Base-by-base conservation (phyloP, 1,140 invertebrate species). In the Harpegnathos saltator region DNA sequence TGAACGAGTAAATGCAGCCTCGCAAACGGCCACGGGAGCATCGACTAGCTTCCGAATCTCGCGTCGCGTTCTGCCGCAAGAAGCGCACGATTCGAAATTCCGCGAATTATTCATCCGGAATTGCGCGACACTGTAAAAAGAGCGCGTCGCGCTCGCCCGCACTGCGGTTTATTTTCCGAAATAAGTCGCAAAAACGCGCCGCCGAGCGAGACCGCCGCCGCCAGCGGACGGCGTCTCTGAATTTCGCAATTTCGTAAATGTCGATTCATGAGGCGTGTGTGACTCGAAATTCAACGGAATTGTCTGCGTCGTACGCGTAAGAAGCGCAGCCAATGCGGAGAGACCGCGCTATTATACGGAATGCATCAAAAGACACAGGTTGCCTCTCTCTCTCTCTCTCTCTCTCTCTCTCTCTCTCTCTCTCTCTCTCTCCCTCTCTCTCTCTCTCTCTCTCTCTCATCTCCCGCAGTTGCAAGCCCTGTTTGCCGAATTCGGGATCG, bases 241-340 rank as follows among this genome's bases (percentile, higher is more conserved):
- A 22, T 80, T 69, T 58, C 52, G 75, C 52, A 80, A 69, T 80
- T 58, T 71, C n/a, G 52, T 80, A 80, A 80, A 69, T 80, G 65
- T 24, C 63, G 38, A 80, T 80, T 80, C 52, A 80, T 58, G 75
- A 44, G 29, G 22, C 63, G 65, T 68, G 44, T 78, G 65, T 69
- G 75, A 78, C 33, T 78, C n/a, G 63, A 69, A 78, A 58, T 68
- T 78, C 62, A 68, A 68, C 33, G 26, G 22, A 78, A 78, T 78
- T 78, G 50, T 69, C 75, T 56, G 33, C 33, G 52, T 24, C n/a
- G 14, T 56, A 48, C 62, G n/a, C 15, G 63, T 26, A 65, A 65
- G 73, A 65, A 52, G 15, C 3, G 58, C n/a, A 26, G 58, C 38
- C 72, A 33, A 38, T 77, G 61, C 11, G 44, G 15, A 75, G 15